phyloP scores from a whole-genome alignment of 2,888 invertebrate genomes.

The Ctena decussata region DNA sequence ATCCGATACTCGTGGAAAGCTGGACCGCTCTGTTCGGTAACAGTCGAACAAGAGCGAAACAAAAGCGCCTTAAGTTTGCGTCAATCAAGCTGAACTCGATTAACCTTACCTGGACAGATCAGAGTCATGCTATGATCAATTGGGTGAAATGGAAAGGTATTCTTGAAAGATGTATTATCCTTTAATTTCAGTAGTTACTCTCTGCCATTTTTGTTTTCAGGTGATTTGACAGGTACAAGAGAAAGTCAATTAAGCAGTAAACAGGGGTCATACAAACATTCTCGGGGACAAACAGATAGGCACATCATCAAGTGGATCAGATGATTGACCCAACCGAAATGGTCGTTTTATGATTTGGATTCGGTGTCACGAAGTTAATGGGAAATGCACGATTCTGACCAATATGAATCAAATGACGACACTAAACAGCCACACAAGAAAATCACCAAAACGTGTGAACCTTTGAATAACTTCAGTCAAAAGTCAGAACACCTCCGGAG shows the following conservation, averaged over 20 bases:
- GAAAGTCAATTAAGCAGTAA: neutral
- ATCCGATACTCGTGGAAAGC: slow-evolving; percentile 64
- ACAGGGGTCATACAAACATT: neutral
- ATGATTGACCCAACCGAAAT: neutral
- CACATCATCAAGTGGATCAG: neutral
- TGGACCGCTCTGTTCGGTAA: slow-evolving; percentile 36
- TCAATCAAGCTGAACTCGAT: slow-evolving; percentile 6
- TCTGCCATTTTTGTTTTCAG: neutral
- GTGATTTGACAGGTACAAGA: neutral
- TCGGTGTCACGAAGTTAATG: neutral
- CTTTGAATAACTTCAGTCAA: no score
- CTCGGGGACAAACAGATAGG: neutral
- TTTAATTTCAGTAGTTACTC: neutral
- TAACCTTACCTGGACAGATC: neutral
- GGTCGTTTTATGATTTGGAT: neutral
- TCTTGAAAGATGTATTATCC: slow-evolving; percentile 1
- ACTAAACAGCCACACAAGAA: no score
- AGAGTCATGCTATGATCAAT: slow-evolving; percentile 1
- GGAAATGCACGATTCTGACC: neutral
- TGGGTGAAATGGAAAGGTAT: neutral
- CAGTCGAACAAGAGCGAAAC: slow-evolving; percentile 18
- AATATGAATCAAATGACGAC: no score
- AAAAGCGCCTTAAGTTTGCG: slow-evolving; percentile 24
- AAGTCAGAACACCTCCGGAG: no score
- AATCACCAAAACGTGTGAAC: no score